Conservation (phyloP, 2,113 vertebrate species). For the Panthera uncia region DNA sequence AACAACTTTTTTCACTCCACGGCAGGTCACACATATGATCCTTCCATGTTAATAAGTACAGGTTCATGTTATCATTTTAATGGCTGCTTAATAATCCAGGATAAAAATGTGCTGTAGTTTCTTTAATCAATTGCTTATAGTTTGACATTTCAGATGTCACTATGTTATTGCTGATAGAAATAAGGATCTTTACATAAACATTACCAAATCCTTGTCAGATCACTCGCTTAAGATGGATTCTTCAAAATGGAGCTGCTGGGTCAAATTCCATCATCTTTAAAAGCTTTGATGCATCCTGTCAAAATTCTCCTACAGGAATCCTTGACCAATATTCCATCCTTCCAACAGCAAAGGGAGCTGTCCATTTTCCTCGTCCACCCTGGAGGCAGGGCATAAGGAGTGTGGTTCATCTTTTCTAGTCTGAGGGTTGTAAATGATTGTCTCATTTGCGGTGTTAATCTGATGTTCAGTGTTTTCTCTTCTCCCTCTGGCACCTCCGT, state of each 20-base stretch:
- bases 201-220: neutral
- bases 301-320: neutral
- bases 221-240: slow-evolving; percentile 15
- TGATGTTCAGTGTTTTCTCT: neutral
- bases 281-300: neutral
- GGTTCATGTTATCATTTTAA: slow-evolving; percentile 17
- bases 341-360: neutral
- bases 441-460: neutral
- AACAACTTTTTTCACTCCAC: neutral
- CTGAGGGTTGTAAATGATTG: neutral
- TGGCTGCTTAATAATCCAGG: neutral
- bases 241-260: neutral
- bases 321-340: neutral
- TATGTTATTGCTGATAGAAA: slow-evolving; percentile 1
- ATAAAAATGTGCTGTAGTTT: neutral
- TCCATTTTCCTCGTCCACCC: too few species aligned
- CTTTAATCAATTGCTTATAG: neutral
- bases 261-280: neutral
- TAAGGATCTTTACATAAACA: slow-evolving; percentile 7
- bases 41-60: neutral
- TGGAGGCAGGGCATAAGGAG: neutral
- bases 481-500: neutral
- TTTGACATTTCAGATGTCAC: neutral
- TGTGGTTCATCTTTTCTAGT: neutral
- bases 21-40: neutral